Evolutionary conservation across 2,888 invertebrate species (phyloP).

Genomic region (Schizotus pectinicornis): DNA sequence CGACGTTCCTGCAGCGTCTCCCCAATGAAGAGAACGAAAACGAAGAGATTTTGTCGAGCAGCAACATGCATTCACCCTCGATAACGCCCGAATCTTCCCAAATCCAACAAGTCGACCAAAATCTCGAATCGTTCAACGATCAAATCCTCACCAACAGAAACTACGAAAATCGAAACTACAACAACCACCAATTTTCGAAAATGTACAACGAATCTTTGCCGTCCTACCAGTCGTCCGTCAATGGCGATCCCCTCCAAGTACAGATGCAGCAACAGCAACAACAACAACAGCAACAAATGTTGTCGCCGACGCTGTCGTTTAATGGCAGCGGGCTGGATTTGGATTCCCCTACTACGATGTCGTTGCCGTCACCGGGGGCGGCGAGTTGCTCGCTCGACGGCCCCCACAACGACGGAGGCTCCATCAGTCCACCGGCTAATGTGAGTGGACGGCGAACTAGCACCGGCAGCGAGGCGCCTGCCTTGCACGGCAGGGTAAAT

Average conservation of each 20-base stretch:
- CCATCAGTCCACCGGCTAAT: slow-evolving; percentile 71
- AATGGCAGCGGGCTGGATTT: slow-evolving; percentile 70
- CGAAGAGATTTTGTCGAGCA: slow-evolving; percentile 69
- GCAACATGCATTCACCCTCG: slow-evolving; percentile 75
- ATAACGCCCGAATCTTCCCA: slow-evolving; percentile 72
- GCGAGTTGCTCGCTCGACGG: slow-evolving; percentile 73
- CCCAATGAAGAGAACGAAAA: slow-evolving; percentile 65
- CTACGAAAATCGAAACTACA: slow-evolving; percentile 51
- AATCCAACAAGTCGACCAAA: slow-evolving; percentile 60
- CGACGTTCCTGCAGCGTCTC: slow-evolving; percentile 74
- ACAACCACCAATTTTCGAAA: slow-evolving; percentile 54
- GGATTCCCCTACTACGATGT: slow-evolving; percentile 77
- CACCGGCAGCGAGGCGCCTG: slow-evolving; percentile 62
- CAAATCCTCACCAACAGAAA: slow-evolving; percentile 65
- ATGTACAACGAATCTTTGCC: slow-evolving; percentile 49
- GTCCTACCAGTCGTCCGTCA: no score
- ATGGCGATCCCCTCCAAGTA: slow-evolving; percentile 59
- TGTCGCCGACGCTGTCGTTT: slow-evolving; percentile 65
- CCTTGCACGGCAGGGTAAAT: slow-evolving; percentile 66
- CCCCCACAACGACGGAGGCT: slow-evolving; percentile 64
- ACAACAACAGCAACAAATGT: slow-evolving; percentile 50
- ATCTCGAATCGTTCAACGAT: slow-evolving; percentile 77
- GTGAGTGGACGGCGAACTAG: slow-evolving; percentile 72
- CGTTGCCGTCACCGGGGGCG: slow-evolving; percentile 78
- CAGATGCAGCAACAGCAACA: slow-evolving; percentile 69